Base-by-base conservation (phyloP, 2,888 invertebrate species). In the Harmothoe impar region DNA sequence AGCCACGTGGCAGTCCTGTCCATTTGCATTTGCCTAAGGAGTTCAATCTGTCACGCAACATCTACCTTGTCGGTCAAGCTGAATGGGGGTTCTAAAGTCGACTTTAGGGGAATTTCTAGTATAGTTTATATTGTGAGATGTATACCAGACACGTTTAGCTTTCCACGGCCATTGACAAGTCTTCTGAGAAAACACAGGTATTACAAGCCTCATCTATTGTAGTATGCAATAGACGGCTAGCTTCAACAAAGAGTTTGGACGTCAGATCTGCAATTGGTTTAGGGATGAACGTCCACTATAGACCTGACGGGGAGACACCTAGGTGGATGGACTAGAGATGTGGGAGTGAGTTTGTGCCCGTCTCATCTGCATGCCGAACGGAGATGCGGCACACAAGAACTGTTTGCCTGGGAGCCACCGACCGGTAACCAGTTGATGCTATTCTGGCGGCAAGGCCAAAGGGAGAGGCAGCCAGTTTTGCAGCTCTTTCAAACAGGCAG, bases 391-490 rank as follows among this genome's bases (percentile, higher is more conserved):
- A 72, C 12, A 5, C 17, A 68, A 25, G 72, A 29, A n/a, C 20
- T 72, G 72, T 72, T 72, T 72, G 72, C 29, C 20, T 72, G 72
- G 29, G n/a, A 29, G 29, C 31, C 12, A 72, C n/a, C 12, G 29
- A 29, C 12, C 29, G 72, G 72, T 25, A 29, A 72, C 72, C 72
- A 72, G 72, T 72, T 72, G 72, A 72, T 72, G 25, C 72, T 29
- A 72, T 72, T 72, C 72, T 25, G 72, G 29, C 25, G 72, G 72
- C n/a, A 72, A 15, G 20, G 5, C 72, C 25, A 43, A 7, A 43
- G 5, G 43, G 43, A 43, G 43, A 43, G 43, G 72, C 23, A n/a
- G 20, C 25, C 72, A 72, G 72, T 72, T 29, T 25, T 72, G 31
- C 15, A 29, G 1, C n/a, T 29, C 29, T 25, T 72, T 72, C 72